A percentile compares a stretch with the other conserved stretches of the same genome.
phyloP scores from a whole-genome alignment of 2,888 invertebrate genomes.

The Dynastes grantii region DNA sequence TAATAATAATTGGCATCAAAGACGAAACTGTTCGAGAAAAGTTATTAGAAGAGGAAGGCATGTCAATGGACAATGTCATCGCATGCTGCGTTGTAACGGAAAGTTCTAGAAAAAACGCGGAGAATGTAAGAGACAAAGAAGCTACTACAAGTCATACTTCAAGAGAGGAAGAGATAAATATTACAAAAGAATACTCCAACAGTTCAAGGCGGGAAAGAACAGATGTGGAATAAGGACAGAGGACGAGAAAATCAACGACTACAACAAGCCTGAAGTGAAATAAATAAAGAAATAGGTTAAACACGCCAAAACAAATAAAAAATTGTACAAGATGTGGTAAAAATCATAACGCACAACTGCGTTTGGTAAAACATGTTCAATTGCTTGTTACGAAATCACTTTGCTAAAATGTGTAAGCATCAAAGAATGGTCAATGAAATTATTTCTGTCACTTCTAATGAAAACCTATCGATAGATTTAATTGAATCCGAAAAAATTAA shows the following conservation, averaged over 20 bases:
- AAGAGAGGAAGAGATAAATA: no score
- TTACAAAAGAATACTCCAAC: no score
- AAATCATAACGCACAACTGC: slow-evolving; percentile 27
- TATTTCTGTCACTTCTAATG: background rate
- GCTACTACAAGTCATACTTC: background rate
- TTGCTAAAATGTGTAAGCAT: slow-evolving; percentile 28
- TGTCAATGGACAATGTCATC: background rate
- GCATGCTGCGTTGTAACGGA: background rate
- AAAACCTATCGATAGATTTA: slow-evolving; percentile 12
- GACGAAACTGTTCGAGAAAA: background rate
- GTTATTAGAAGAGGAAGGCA: background rate
- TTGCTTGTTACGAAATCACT: slow-evolving; percentile 39
- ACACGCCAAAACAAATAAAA: background rate
- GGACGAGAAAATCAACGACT: no score
- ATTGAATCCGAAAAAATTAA: slow-evolving; percentile 28
- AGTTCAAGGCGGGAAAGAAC: no score
- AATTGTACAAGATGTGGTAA: slow-evolving; percentile 44
- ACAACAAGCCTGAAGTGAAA: no score
- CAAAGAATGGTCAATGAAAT: slow-evolving; percentile 9
- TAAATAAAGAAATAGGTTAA: no score
- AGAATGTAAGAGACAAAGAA: background rate
- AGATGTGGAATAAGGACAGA: no score
- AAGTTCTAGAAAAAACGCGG: background rate
- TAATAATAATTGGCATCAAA: background rate
- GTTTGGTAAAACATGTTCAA: background rate